A percentile compares a stretch with the other conserved stretches of the same genome.
phyloP scores from a whole-genome alignment of 2,113 vertebrate genomes.

The Crotophaga sulcirostris region DNA sequence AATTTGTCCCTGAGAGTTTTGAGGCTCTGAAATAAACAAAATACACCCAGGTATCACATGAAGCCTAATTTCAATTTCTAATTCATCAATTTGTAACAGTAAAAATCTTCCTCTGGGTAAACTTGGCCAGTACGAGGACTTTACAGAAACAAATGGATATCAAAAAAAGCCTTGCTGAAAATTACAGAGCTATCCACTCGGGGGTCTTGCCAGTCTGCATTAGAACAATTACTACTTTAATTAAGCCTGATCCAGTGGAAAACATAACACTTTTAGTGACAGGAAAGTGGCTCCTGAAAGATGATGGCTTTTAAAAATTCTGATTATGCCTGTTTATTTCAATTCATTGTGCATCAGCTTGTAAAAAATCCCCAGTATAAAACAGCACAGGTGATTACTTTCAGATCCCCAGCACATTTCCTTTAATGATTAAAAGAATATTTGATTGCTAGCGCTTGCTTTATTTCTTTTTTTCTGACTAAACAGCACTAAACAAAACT shows the following conservation, averaged over 20 bases:
- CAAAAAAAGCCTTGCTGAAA: conserved; percentile 48
- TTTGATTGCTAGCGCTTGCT: conserved; percentile 13
- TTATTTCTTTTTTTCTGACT: conserved; percentile 18
- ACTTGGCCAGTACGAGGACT: background rate
- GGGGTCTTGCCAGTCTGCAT: conserved; percentile 15
- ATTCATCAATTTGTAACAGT: conserved; percentile 18
- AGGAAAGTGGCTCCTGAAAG: conserved; percentile 36
- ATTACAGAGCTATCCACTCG: conserved; percentile 3
- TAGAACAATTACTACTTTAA: conserved; percentile 48
- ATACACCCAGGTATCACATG: background rate
- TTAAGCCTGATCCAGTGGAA: conserved; percentile 39
- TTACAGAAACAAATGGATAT: conserved; percentile 40
- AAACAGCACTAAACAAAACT: conserved; percentile 37
- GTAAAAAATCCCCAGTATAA: background rate
- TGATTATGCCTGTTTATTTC: conserved; percentile 27
- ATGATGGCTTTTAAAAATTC: conserved; percentile 31
- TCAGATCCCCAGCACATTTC: background rate
- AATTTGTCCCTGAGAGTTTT: background rate
- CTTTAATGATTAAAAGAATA: conserved; percentile 46
- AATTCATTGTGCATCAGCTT: conserved; percentile 3
- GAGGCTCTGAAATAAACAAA: conserved; percentile 25
- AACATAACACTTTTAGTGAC: conserved; percentile 52
- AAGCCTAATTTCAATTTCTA: conserved; percentile 39
- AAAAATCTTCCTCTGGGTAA: conserved; percentile 34
- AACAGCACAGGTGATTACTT: conserved; percentile 29